Percentiles rank a stretch among this genome's conserved stretches.
Conservation (phyloP, 2,888 invertebrate genomes). For the Tubiluchus corallicola region DNA sequence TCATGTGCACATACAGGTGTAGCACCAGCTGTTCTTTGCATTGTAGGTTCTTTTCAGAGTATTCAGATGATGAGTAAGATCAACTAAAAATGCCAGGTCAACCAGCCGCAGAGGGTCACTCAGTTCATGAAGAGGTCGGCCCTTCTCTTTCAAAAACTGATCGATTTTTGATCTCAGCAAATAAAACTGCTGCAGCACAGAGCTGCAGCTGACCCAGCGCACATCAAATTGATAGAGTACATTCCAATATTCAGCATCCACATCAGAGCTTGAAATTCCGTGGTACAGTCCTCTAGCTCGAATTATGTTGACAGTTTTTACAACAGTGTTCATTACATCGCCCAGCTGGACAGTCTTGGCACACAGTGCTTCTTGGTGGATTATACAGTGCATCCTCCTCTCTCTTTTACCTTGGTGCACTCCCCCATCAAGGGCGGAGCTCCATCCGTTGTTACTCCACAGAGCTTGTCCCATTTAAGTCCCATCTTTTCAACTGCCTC, state of each 20-base stretch:
- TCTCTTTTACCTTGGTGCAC: neutral
- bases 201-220: neutral
- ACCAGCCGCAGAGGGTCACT: too few relatives aligned
- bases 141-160: too few relatives aligned
- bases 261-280: neutral
- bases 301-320: conserved; percentile 3
- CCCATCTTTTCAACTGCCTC: neutral
- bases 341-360: neutral
- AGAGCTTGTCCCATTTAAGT: conserved; percentile 1
- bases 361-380: neutral
- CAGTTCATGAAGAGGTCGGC: too few relatives aligned
- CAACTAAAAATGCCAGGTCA: too few relatives aligned
- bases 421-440: neutral
- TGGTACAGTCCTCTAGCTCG: neutral
- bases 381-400: neutral
- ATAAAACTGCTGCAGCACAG: neutral
- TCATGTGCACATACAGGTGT: too few relatives aligned
- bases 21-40: too few relatives aligned
- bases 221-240: neutral
- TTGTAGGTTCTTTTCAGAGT: too few relatives aligned
- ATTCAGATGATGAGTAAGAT: too few relatives aligned
- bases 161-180: too few relatives aligned
- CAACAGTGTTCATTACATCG: neutral
- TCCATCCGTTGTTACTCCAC: neutral
- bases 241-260: neutral